Conservation (phyloP, 64 coral and sea anemone species). For the Actinia equina region DNA sequence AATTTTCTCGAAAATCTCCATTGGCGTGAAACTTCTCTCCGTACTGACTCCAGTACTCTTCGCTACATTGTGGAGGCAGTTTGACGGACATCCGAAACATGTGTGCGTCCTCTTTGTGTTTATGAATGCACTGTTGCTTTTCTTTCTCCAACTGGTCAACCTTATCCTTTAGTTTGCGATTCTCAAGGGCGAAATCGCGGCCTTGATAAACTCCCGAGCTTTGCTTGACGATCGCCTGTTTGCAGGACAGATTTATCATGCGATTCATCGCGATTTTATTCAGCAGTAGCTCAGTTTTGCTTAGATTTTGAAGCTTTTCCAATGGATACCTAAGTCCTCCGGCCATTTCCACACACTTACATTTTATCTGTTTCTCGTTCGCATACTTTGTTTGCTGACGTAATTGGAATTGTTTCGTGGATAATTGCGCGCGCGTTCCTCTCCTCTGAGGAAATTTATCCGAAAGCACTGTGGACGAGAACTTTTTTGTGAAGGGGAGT, state of each 20-base stretch:
- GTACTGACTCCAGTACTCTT: conserved; percentile 77
- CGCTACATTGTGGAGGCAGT: conserved; percentile 15
- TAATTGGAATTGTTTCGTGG: not conserved
- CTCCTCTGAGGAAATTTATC: too few species aligned
- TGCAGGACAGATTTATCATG: not conserved
- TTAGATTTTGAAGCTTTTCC: conserved; percentile 2
- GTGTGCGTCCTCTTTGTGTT: conserved; percentile 61
- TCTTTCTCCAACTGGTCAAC: conserved; percentile 63
- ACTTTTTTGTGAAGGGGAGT: too few species aligned
- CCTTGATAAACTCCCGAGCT: not conserved
- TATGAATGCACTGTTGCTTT: conserved; percentile 62
- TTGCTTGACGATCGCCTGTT: not conserved
- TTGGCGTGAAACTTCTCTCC: conserved; percentile 85
- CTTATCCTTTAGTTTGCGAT: conserved; percentile 60
- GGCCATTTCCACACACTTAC: not conserved
- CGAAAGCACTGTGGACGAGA: too few species aligned
- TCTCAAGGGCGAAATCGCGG: conserved; percentile 53
- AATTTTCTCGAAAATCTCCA: conserved; percentile 37
- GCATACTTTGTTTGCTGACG: not conserved
- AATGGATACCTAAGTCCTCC: not conserved
- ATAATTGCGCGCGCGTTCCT: not conserved
- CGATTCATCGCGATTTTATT: conserved; percentile 43
- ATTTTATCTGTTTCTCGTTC: not conserved
- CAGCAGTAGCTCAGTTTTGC: conserved; percentile 10
- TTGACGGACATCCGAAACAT: conserved; percentile 82